Percentiles rank a stretch among this genome's conserved stretches.
Conservation (phyloP, 1,140 invertebrate genomes). For the Tetramorium parvispinum region DNA sequence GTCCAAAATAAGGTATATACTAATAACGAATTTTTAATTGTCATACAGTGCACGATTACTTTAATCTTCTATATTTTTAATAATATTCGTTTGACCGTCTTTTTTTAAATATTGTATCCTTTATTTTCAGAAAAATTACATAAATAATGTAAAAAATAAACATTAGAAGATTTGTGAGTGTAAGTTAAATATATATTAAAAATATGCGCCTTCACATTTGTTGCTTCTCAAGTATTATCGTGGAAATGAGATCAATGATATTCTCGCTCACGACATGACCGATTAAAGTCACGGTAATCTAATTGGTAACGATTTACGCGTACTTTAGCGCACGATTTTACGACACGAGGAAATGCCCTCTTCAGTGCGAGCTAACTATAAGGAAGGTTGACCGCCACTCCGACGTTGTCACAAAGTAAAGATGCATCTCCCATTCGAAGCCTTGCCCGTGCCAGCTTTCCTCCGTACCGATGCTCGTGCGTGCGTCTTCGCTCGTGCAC, state of each 20-base stretch:
- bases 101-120: neutral
- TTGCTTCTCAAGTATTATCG: neutral
- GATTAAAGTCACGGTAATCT: conserved; percentile 1
- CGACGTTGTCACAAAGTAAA: conserved; percentile 57
- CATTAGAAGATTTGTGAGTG: neutral
- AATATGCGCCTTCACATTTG: neutral
- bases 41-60: neutral
- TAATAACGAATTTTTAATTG: neutral
- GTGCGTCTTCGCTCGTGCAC: conserved; percentile 45
- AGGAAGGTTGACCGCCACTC: conserved; percentile 41
- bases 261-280: neutral
- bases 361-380: neutral
- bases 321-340: conserved; percentile 24
- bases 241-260: neutral
- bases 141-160: neutral
- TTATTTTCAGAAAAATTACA: neutral
- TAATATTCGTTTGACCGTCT: neutral
- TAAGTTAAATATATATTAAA: neutral
- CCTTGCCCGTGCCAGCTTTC: conserved; percentile 26
- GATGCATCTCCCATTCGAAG: conserved; percentile 45
- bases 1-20: neutral
- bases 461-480: conserved; percentile 6
- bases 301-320: conserved; percentile 22
- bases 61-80: neutral
- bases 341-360: conserved; percentile 24